These are phyloP conservation scores for Aphelocoma coerulescens DNA, from an alignment of 2,113 vertebrate species.

Conservation along the genomic window DNA sequence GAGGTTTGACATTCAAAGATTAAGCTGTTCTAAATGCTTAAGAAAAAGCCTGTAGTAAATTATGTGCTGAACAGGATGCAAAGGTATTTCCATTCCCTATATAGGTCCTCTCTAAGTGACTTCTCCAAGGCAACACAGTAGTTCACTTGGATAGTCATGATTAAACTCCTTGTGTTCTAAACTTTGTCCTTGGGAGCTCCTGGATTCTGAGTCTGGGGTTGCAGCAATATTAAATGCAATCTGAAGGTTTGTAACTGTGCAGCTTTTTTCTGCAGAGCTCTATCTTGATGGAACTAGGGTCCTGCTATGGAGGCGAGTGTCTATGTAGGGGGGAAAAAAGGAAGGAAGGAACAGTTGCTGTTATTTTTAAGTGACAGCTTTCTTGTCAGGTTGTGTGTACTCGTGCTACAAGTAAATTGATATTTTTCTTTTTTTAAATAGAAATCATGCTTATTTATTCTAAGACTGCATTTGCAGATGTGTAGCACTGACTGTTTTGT, in stretches of 20 bases:
- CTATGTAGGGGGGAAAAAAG: accelerated
- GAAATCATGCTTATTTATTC: not conserved
- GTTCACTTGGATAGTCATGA: not conserved
- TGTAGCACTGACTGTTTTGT: not conserved
- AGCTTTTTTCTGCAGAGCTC: not conserved
- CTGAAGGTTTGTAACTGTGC: not conserved
- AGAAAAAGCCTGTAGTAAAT: not conserved
- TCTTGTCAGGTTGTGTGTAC: not conserved
- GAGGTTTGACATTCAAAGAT: not conserved
- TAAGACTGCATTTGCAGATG: not conserved
- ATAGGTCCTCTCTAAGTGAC: not conserved
- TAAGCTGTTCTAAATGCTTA: not conserved
- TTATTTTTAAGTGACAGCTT: constrained; percentile 11
- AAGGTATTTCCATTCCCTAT: not conserved
- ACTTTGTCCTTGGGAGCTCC: not conserved
- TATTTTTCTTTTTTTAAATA: not conserved
- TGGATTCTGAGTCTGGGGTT: not conserved
- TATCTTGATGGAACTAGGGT: not conserved
- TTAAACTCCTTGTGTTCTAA: not conserved
- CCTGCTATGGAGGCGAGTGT: not conserved
- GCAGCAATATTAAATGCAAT: not conserved
- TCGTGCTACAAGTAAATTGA: not conserved
- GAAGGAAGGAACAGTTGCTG: not conserved
- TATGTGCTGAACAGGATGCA: not conserved
- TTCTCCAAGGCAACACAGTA: constrained; percentile 28